These are phyloP conservation scores for Chrysina gloriosa DNA, from an alignment of 2,888 invertebrate genomes.

Conservation along the genomic window DNA sequence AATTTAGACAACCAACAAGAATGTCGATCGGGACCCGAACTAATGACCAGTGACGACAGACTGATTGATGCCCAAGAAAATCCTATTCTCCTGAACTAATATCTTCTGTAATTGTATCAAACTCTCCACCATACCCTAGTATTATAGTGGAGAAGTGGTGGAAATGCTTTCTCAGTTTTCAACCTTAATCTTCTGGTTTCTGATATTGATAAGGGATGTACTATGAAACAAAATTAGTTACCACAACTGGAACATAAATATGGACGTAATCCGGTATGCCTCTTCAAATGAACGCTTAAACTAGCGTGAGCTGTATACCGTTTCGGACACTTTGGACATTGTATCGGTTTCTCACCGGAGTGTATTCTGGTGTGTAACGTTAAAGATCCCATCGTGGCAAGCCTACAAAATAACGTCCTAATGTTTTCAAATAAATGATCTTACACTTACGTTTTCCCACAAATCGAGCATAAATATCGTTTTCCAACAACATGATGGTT, in stretches of 20 bases:
- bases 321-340: slow-evolving; percentile 34
- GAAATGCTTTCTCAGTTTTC: too few relatives aligned
- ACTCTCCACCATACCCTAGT: too few relatives aligned
- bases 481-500: not conserved
- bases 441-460: slow-evolving; percentile 11
- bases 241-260: slow-evolving; percentile 34
- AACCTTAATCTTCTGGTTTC: too few relatives aligned
- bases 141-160: too few relatives aligned
- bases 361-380: slow-evolving; percentile 23
- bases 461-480: slow-evolving; percentile 1
- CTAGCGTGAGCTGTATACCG: slow-evolving; percentile 28
- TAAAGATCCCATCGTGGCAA: slow-evolving; percentile 25
- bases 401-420: slow-evolving; percentile 1
- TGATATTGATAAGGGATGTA: too few relatives aligned
- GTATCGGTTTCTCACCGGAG: slow-evolving; percentile 31
- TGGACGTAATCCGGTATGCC: slow-evolving; percentile 28
- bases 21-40: too few relatives aligned
- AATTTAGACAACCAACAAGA: too few relatives aligned
- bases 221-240: slow-evolving; percentile 28
- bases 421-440: not conserved
- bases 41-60: too few relatives aligned
- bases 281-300: slow-evolving; percentile 32
- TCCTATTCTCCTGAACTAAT: too few relatives aligned
- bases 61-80: too few relatives aligned
- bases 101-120: too few relatives aligned